Base-by-base conservation (phyloP, 2,797 vertebrate species). In the Acanthopagrus latus region DNA sequence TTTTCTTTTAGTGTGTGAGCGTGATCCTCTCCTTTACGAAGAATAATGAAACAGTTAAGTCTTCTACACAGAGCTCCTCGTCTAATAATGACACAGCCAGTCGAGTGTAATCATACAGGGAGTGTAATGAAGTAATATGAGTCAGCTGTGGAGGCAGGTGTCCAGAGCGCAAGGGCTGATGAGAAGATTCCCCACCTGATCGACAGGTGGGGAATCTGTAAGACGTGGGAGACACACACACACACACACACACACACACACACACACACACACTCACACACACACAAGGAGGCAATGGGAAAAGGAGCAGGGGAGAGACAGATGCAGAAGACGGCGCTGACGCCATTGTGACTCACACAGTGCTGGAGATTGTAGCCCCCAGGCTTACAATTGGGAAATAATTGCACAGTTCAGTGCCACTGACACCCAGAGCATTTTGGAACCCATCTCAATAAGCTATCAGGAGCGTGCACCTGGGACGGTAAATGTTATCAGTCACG, bases 381-480 rank as follows among this genome's bases (percentile, higher is more conserved):
- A 18, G 81, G 82, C 67, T 84, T 54, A 74, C 81, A 85, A 27
- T 65, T 52, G 78, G 79, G 69, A 86, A 88, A 90, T 86, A 83
- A 88, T 83, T 84, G 86, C 82, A 88, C 77, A 85, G 83, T 81
- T 90, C 80, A 86, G 72, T 77, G 80, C 48, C 64, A 64, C 80
- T 74, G 76, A 87, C 76, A 81, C 75, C 79, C 4, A 0, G 47
- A 83, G 54, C 73, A 65, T 76, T 88, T 83, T 47, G 58, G 56
- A 89, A 72, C 18, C 64, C 43, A 82, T 89, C 81, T 83, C 58
- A 88, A 84, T 86, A 82, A 88, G 73, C 74, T 78, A 81, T 87
- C 76, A 74, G 77, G 58, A 54, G 50, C 66, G 83, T 4, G 23
- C 83, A 86, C 78, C 80, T 80, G 71, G 79, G 76, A 86, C 64